Base-by-base conservation (phyloP, 2,888 invertebrate species). In the Lycocerus yunnanus region DNA sequence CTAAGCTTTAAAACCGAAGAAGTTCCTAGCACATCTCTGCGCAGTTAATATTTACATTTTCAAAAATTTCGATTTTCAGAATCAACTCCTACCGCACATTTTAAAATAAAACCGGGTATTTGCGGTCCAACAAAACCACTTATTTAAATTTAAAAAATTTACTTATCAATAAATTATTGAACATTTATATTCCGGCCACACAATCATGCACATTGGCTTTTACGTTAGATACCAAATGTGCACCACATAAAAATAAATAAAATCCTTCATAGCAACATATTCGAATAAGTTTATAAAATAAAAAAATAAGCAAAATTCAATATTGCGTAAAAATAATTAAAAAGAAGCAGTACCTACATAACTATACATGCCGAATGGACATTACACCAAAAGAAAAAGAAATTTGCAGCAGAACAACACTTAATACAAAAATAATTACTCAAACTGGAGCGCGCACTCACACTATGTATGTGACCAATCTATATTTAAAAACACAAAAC, bases 341-440 rank as follows among this genome's bases (percentile, higher is more conserved):
- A 69, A 60, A n/a, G n/a, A 75, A 77, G 73, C 59, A 68, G 77
- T 76, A 82, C 82, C 16, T 81, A 82, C 82, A 78, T 82, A 82
- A 75, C 77, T 79, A 73, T 82, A 82, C 82, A 81, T 81, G 70
- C 15, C 74, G 60, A 43, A 15, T 27, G 16, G 15, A 58, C 60
- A 65, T 60, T 24, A 72, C 59, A 66, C 72, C 65, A 68, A 63
- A 27, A 66, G 66, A 60, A 67, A 15, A 27, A 15, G 11, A 16
- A 65, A 71, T 21, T 15, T 43, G 27, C 15, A 15, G 9, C 20
- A 14, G 10, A 20, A 67, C 27, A 72, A 66, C 59, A 66, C 60
- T 6, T 58, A 68, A 68, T 20, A 65, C 58, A 65, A 13, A 71
- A 72, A 71, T 60, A 15, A 63, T 18, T 63, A 63, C 61, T 18